These are phyloP conservation scores for Drosophila ustulata DNA, from an alignment of 2,888 invertebrate species.

Conservation along the genomic window DNA sequence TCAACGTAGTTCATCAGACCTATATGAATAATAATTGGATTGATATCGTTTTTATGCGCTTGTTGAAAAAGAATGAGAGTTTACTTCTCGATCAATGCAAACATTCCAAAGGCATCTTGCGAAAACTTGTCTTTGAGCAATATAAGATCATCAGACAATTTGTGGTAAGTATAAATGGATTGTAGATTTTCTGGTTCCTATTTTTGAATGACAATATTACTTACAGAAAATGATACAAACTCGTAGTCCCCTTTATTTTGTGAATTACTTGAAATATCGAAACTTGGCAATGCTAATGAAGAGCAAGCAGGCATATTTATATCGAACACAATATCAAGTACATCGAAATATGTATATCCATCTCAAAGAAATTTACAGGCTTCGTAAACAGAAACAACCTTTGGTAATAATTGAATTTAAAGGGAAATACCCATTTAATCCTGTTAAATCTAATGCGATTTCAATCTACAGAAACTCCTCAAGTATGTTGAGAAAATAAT, in stretches of 20 bases:
- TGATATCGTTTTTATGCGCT: constrained; percentile 79
- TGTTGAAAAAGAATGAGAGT: constrained; percentile 64
- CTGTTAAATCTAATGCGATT: constrained; percentile 12
- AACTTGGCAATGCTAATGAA: constrained; percentile 63
- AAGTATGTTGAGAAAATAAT: constrained; percentile 79
- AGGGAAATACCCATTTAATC: constrained; percentile 28
- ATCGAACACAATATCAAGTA: constrained; percentile 80
- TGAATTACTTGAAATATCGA: constrained; percentile 71
- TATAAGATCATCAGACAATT: constrained; percentile 77
- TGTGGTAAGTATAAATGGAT: constrained; percentile 62
- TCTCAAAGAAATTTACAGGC: constrained; percentile 62
- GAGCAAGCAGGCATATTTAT: constrained; percentile 71
- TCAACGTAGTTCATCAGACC: constrained; percentile 79
- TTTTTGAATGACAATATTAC: no score
- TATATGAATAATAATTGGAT: constrained; percentile 81
- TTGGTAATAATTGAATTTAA: constrained; percentile 47
- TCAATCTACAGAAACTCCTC: constrained; percentile 19
- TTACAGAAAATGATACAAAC: constrained; percentile 83
- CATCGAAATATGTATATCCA: constrained; percentile 80
- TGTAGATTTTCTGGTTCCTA: no score
- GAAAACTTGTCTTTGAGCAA: constrained; percentile 57
- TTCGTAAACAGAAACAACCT: constrained; percentile 64
- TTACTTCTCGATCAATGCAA: constrained; percentile 72
- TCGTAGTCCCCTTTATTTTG: constrained; percentile 80
- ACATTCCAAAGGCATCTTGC: constrained; percentile 65